These are phyloP conservation scores for Caenorhabditis wallacei DNA, from an alignment of 2,888 invertebrate genomes.

Conservation along the genomic window DNA sequence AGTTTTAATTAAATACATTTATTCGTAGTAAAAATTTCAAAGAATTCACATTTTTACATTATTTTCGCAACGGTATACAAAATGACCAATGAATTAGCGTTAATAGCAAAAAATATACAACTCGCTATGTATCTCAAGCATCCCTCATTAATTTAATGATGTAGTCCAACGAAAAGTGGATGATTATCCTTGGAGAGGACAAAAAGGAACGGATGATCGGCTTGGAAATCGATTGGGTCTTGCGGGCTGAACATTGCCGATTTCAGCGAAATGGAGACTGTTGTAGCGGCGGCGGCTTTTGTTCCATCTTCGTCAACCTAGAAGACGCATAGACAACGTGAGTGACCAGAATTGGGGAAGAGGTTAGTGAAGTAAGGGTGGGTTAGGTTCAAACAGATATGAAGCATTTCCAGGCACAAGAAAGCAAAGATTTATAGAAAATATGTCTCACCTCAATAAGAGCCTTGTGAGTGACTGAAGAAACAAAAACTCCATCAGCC, in stretches of 20 bases:
- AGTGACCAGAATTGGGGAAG: constrained; percentile 1
- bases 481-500: constrained; percentile 70
- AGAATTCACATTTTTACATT: constrained; percentile 4
- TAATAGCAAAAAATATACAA: constrained; percentile 7
- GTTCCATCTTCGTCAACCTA: constrained; percentile 79
- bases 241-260: constrained; percentile 26
- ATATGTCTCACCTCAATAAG: constrained; percentile 79
- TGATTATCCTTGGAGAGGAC: constrained; percentile 65
- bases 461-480: constrained; percentile 78
- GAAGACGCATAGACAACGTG: constrained; percentile 31
- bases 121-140: neutral
- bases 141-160: constrained; percentile 40
- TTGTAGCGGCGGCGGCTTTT: constrained; percentile 77
- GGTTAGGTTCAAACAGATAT: too few species aligned
- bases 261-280: constrained; percentile 55
- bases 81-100: constrained; percentile 9
- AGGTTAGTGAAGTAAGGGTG: neutral
- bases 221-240: constrained; percentile 68
- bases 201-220: constrained; percentile 78
- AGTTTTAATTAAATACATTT: constrained; percentile 1
- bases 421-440: too few species aligned
- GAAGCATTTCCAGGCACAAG: too few species aligned
- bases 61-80: neutral
- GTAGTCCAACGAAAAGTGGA: constrained; percentile 65
- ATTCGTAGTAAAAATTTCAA: constrained; percentile 10